Percentiles rank a stretch among this genome's conserved stretches.
These are phyloP conservation scores for Poecilia velifera DNA, from an alignment of 2,797 vertebrate species.

Conservation along the genomic window DNA sequence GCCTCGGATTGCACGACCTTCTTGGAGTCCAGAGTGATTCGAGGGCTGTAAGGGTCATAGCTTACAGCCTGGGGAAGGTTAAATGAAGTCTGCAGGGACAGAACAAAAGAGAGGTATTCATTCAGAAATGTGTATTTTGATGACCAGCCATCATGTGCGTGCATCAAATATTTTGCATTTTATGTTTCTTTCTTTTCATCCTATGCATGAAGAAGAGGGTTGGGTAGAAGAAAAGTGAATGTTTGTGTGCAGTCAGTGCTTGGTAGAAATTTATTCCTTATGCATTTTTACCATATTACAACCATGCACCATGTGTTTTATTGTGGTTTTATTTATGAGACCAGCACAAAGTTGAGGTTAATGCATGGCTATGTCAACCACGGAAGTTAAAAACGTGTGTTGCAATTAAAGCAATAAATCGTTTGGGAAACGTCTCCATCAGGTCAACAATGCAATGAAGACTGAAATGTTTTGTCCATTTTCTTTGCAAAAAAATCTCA, in stretches of 20 bases:
- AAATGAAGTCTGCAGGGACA: conserved; percentile 61
- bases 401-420: background rate
- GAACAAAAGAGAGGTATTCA: background rate
- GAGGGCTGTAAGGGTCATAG: conserved; percentile 74
- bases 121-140: background rate
- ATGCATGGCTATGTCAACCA: background rate
- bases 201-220: background rate
- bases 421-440: background rate
- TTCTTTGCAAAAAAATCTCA: too few relatives aligned
- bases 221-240: background rate
- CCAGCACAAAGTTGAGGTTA: background rate
- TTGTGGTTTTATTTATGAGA: background rate
- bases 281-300: background rate
- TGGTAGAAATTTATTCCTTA: background rate
- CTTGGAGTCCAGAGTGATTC: conserved; percentile 74
- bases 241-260: background rate
- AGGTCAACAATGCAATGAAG: background rate
- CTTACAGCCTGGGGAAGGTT: conserved; percentile 62
- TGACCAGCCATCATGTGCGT: too few relatives aligned
- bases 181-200: background rate
- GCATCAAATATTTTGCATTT: background rate
- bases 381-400: background rate
- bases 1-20: conserved; percentile 47
- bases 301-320: background rate
- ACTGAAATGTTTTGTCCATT: background rate